These are phyloP conservation scores for Luffia ferchaultella DNA, from an alignment of 2,888 invertebrate species.

Conservation along the genomic window DNA sequence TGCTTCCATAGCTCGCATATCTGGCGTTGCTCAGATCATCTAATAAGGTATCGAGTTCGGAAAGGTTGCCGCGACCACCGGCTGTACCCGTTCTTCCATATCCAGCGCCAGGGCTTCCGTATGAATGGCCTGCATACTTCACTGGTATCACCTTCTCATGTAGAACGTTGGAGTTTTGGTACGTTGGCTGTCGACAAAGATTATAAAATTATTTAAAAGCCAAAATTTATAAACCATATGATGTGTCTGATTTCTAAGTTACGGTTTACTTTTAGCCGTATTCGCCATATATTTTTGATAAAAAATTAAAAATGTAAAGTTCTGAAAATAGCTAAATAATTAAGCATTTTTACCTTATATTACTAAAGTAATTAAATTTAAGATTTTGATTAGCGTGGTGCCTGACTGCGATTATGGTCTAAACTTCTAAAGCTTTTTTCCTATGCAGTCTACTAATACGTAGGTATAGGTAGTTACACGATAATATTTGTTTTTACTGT, in stretches of 20 bases:
- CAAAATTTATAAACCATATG: no score
- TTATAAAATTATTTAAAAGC: not conserved
- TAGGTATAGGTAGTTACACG: no score
- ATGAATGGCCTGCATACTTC: slow-evolving; percentile 29
- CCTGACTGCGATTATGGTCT: no score
- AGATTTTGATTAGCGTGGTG: no score
- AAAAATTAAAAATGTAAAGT: no score
- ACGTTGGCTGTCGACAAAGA: slow-evolving; percentile 68
- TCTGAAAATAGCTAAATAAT: slow-evolving; percentile 1
- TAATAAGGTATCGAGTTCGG: slow-evolving; percentile 89
- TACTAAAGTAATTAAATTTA: no score
- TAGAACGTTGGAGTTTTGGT: slow-evolving; percentile 62
- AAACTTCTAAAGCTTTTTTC: no score
- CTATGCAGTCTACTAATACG: no score
- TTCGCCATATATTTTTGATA: no score
- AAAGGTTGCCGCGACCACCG: slow-evolving; percentile 72
- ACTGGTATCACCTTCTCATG: slow-evolving; percentile 59
- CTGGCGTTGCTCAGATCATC: slow-evolving; percentile 89
- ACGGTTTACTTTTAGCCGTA: slow-evolving; percentile 2
- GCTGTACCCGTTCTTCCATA: slow-evolving; percentile 22
- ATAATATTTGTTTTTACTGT: no score
- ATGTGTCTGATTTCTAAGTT: no score
- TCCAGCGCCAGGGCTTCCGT: slow-evolving; percentile 31
- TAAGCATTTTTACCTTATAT: no score
- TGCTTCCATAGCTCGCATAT: slow-evolving; percentile 48